Evolutionary conservation across 2,797 vertebrate genomes (phyloP).

Genomic region (Chiloscyllium punctatum): DNA sequence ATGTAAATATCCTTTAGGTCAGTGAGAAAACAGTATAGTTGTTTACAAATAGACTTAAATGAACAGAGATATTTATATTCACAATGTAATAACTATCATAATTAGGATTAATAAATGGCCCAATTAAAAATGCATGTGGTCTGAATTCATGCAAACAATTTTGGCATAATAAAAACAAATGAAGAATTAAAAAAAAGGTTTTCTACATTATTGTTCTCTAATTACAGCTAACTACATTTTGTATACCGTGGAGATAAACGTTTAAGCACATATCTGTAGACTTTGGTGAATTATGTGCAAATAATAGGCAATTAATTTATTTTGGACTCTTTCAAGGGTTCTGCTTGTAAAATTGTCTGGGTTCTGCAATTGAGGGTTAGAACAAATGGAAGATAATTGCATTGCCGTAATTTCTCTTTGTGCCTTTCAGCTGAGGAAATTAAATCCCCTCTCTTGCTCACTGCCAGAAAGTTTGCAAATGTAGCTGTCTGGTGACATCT

Average conservation of each 20-base stretch:
- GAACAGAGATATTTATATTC: neutral
- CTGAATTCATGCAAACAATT: neutral
- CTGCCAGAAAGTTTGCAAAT: neutral
- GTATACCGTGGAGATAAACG: neutral
- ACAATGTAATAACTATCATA: neutral
- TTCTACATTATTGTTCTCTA: neutral
- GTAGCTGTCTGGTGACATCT: neutral
- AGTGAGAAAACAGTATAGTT: neutral
- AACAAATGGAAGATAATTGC: neutral
- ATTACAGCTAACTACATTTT: neutral
- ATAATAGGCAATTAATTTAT: neutral
- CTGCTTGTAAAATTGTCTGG: neutral
- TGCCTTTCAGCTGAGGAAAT: too few species aligned
- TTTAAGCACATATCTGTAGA: neutral
- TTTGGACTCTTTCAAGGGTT: neutral
- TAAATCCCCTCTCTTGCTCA: neutral
- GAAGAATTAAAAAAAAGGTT: neutral
- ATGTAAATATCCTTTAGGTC: neutral
- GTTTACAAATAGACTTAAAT: neutral
- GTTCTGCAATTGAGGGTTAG: neutral
- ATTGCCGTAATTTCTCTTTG: neutral
- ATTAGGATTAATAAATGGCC: neutral
- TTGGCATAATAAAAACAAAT: neutral
- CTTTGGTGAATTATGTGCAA: neutral
- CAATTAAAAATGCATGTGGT: neutral